These are phyloP conservation scores for Cyprinodon tularosa DNA, from an alignment of 2,113 vertebrate species.

Conservation along the genomic window DNA sequence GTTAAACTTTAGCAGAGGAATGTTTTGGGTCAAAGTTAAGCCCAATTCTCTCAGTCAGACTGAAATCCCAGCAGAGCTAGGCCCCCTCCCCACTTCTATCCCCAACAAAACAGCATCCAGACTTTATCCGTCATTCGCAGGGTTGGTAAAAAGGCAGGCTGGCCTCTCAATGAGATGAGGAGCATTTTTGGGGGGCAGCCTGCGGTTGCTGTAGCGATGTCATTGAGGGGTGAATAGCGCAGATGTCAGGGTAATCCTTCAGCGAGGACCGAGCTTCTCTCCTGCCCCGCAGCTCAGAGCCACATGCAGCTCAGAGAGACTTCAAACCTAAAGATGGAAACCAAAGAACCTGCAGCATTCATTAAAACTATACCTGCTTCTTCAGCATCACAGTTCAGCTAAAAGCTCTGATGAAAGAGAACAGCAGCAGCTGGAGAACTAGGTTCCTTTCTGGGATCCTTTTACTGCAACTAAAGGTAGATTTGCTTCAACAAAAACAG, in stretches of 20 bases:
- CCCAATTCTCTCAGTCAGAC: slow-evolving; percentile 81
- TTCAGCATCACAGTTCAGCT: no score
- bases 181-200: slow-evolving; percentile 86
- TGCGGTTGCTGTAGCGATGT: slow-evolving; percentile 88
- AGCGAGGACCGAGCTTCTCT: slow-evolving; percentile 67
- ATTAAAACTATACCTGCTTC: not conserved
- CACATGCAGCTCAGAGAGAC: slow-evolving; percentile 5
- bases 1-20: slow-evolving; percentile 75
- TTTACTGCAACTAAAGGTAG: no score
- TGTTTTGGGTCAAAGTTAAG: slow-evolving; percentile 83
- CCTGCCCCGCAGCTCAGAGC: slow-evolving; percentile 73
- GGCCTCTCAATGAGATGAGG: slow-evolving; percentile 83
- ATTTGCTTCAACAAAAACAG: no score
- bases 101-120: slow-evolving; percentile 83
- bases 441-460: no score
- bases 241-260: slow-evolving; percentile 92
- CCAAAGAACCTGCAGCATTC: not conserved
- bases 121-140: slow-evolving; percentile 87
- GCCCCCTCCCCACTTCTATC: slow-evolving; percentile 49
- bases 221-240: slow-evolving; percentile 87
- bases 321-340: not conserved
- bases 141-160: slow-evolving; percentile 85
- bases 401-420: no score
- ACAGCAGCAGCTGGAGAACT: no score
- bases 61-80: slow-evolving; percentile 83